A percentile compares a stretch with the other conserved stretches of the same genome.
Conservation (phyloP, 2,797 vertebrate genomes). For the Pempheris klunzingeri region DNA sequence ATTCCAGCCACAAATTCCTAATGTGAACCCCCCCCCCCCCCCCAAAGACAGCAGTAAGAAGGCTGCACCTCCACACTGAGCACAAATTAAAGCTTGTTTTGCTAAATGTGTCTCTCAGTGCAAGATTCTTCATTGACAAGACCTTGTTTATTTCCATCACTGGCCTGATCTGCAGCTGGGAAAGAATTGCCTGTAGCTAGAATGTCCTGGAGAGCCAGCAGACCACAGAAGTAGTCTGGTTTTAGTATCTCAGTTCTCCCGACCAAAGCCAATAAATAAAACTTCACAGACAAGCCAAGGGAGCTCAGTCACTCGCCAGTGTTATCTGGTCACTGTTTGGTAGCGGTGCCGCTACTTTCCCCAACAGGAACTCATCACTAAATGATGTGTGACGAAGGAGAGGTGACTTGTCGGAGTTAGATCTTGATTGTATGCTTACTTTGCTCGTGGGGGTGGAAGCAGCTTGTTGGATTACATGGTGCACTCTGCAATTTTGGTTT, state of each 20-base stretch:
- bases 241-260: slow-evolving; percentile 60
- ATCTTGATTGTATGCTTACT: slow-evolving; percentile 11
- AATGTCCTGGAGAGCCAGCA: slow-evolving; percentile 60
- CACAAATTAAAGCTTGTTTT: slow-evolving; percentile 59
- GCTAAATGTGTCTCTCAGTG: slow-evolving; percentile 2
- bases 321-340: slow-evolving; percentile 24
- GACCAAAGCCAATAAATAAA: slow-evolving; percentile 65
- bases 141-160: slow-evolving; percentile 39
- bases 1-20: slow-evolving; percentile 69
- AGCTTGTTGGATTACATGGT: slow-evolving; percentile 26
- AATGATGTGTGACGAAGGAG: slow-evolving; percentile 1
- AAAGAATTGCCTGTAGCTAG: slow-evolving; percentile 52
- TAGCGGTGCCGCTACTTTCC: slow-evolving; percentile 1
- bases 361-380: slow-evolving; percentile 17
- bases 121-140: slow-evolving; percentile 46
- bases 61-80: slow-evolving; percentile 34
- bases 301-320: slow-evolving; percentile 38
- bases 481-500: slow-evolving; percentile 43
- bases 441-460: slow-evolving; percentile 1
- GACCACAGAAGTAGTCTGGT: slow-evolving; percentile 66
- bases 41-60: slow-evolving; percentile 48
- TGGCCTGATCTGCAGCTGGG: slow-evolving; percentile 51
- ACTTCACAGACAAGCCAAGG: slow-evolving; percentile 43
- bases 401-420: background rate
- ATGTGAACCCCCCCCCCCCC: slow-evolving; percentile 51